phyloP scores from a whole-genome alignment of 2,888 invertebrate species.

The Thymelicus acteon region DNA sequence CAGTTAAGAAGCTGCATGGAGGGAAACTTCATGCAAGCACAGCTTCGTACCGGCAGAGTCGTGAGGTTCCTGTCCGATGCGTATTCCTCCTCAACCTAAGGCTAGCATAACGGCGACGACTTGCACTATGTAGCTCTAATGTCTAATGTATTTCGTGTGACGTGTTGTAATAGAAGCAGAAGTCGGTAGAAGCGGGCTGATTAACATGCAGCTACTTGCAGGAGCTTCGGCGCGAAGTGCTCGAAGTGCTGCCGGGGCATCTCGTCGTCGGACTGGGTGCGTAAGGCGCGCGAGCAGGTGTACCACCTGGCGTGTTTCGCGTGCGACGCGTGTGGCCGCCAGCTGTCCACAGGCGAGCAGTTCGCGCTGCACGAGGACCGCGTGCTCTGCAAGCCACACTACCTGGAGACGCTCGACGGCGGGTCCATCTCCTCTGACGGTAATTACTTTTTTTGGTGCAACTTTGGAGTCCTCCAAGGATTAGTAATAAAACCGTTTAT shows the following conservation, averaged over 20 bases:
- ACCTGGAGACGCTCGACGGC: conserved; percentile 96
- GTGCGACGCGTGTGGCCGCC: conserved; percentile 97
- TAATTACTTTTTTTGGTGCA: conserved; percentile 60
- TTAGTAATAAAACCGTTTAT: too few relatives aligned
- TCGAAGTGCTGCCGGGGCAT: conserved; percentile 97
- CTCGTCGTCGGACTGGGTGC: conserved; percentile 98
- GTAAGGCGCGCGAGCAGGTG: conserved; percentile 96
- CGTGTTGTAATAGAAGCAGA: too few relatives aligned
- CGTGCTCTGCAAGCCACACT: conserved; percentile 98
- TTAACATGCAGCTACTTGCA: conserved; percentile 64
- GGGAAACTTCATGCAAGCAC: not conserved
- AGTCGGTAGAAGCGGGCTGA: conserved; percentile 7
- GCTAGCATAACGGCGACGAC: not conserved
- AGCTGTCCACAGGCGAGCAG: conserved; percentile 97
- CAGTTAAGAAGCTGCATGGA: not conserved
- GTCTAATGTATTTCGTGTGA: too few relatives aligned
- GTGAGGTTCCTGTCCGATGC: not conserved
- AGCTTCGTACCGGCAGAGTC: not conserved
- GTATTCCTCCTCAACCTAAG: not conserved
- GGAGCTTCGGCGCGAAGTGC: conserved; percentile 98
- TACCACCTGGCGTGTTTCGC: conserved; percentile 99
- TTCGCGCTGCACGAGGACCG: conserved; percentile 98
- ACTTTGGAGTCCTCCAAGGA: too few relatives aligned
- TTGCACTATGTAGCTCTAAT: too few relatives aligned
- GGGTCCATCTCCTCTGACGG: conserved; percentile 96